Base-by-base conservation (phyloP, 2,797 vertebrate species). In the Merluccius polli region DNA sequence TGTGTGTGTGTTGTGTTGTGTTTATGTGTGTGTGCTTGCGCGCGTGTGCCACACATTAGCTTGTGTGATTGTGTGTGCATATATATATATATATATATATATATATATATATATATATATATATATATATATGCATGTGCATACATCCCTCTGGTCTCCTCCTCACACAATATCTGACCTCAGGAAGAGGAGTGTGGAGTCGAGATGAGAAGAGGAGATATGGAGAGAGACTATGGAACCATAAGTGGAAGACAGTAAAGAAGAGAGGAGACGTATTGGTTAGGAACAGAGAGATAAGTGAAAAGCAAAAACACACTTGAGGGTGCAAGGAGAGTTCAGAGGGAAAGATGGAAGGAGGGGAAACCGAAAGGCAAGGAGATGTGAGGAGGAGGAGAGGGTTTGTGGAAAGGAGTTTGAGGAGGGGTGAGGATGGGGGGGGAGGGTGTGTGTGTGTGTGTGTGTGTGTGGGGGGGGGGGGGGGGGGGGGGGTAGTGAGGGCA, bases 401-500 rank as follows among this genome's bases (percentile, higher is more conserved):
- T 79, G 31, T 65, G 27, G 24, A 73, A 81, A 78, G 71, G 71
- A 77, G 75, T 7, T 31, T 18, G 31, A 31, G 13, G 32, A 24
- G 77, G 74, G 65, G 78, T 33, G 78, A 79, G n/a, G n/a, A n/a
- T n/a, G 81, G 44, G 71, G 73, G 67, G 77, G 72, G 81, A 76
- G 74, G 65, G 78, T n/a, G n/a, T n/a, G n/a, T n/a, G n/a, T n/a
- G n/a, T n/a, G n/a, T n/a, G n/a, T n/a, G n/a, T n/a, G n/a, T n/a
- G n/a, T n/a, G n/a, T n/a, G n/a, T n/a, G 81, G 44, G 71, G 73
- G 67, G 77, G 72, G 81, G 84, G 78, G 77, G 74, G 65, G 78
- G 81, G 44, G 71, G 73, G 67, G 77, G 72, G 81, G 84, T 78
- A 15, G 41, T 73, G 72, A 87, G 85, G 85, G 75, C 84, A 85